phyloP scores from a whole-genome alignment of 2,797 vertebrate species.

The Prionace glauca region DNA sequence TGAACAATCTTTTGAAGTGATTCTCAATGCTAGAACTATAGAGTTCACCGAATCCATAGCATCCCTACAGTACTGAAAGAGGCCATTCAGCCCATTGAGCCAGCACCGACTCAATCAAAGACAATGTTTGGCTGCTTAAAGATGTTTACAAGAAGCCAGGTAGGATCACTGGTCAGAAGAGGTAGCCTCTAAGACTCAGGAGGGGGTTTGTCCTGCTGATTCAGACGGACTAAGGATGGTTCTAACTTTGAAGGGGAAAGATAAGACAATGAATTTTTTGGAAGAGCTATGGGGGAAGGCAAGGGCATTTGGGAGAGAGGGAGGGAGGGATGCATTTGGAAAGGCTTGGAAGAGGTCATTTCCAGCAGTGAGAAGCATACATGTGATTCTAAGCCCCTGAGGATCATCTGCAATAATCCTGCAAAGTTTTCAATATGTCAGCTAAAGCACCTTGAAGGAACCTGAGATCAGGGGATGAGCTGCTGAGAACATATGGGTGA shows the following conservation, averaged over 20 bases:
- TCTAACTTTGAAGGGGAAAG: neutral
- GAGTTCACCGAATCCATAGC: neutral
- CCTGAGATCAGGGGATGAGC: neutral
- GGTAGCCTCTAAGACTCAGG: neutral
- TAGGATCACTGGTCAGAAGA: neutral
- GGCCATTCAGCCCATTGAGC: too few relatives aligned
- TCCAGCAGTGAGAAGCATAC: neutral
- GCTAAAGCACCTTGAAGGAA: neutral
- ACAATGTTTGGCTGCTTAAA: too few relatives aligned
- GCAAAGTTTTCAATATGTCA: neutral
- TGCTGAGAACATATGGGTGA: neutral
- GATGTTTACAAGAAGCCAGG: neutral
- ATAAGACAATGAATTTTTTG: neutral
- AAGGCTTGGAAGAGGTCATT: neutral
- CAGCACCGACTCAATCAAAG: neutral
- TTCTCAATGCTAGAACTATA: too few relatives aligned
- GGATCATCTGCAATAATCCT: neutral
- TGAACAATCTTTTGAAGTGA: neutral
- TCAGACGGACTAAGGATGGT: neutral
- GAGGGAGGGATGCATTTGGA: too few relatives aligned
- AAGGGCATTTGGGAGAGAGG: neutral
- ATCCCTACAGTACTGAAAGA: too few relatives aligned
- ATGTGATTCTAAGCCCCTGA: neutral
- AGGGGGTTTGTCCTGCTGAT: neutral
- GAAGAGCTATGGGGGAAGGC: neutral